Evolutionary conservation across 2,888 invertebrate genomes (phyloP), one percentile per base, ranked within the genome.

Genomic region (Stenoptilia bipunctidactyla): DNA sequence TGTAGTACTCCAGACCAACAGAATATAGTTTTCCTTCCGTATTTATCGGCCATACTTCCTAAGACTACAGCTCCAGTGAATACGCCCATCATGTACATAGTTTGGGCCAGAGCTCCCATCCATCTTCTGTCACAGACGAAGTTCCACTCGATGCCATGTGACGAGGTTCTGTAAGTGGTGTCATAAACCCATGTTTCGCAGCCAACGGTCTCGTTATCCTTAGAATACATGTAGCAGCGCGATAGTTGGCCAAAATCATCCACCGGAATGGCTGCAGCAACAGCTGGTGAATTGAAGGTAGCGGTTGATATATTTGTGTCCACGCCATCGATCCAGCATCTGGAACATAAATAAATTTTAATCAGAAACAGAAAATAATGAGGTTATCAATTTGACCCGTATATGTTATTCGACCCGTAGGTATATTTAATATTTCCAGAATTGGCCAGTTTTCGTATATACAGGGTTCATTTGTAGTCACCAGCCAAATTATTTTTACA

Each of bases 41-140:
- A 87, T 72, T 90, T 92, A 56, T 95, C 95, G 0, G 94, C 94
- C 72, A 94, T 74, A 37, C 90, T 90, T 5, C 94, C 94, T 25
- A 94, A 72, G 0, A 89, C 87, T 1, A 94, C 90, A 0, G 94
- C 93, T 1, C 94, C 94, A 0, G 90, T 88, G 56, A 94, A 93
- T 3, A 93, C 93, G 12, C 95, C 95, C 52, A 94, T 84, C 94
- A 95, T 94, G 61, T 90, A 92, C 35, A 85, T 61, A 2, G 91
- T 89, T 61, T 94, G 94, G 0, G 92, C 90, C 13, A 92, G 64
- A 1, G 94, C 90, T 1, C 92, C 91, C 88, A 90, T 90, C 93
- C 93, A 94, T 47, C 92, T 83, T 44, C 85, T 77, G 47, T 90
- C 87, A 59, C 95, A 95, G 1, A 94, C 92, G 39, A 94, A 87